Percentiles rank a stretch among this genome's conserved stretches.
These are phyloP conservation scores for Cathartes aura DNA, from an alignment of 2,113 vertebrate species.

Conservation along the genomic window DNA sequence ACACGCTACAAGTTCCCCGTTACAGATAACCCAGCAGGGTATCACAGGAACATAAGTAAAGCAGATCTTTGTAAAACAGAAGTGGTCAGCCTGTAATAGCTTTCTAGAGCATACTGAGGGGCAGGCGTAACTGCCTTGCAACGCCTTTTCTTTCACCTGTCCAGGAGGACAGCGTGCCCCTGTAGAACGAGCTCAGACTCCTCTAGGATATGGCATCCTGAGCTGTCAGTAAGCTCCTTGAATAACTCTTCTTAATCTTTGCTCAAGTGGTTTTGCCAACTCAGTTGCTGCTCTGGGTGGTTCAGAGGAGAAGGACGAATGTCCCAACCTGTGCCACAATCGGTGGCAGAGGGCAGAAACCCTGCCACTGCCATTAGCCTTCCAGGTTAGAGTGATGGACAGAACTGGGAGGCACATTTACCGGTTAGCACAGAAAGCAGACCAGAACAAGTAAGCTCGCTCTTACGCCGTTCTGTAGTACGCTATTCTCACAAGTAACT, in stretches of 20 bases:
- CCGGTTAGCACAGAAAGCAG: not conserved
- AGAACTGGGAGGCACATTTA: not conserved
- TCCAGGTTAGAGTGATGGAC: not conserved
- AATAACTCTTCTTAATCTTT: not conserved
- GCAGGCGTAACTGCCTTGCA: not conserved
- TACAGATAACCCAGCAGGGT: not conserved
- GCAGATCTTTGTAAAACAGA: not conserved
- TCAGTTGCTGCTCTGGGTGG: not conserved
- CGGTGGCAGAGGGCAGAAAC: rapidly evolving
- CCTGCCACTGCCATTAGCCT: not conserved
- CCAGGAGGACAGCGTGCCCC: not conserved
- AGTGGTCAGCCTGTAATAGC: not conserved
- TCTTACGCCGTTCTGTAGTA: not conserved
- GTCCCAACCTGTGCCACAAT: not conserved
- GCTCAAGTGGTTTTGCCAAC: not conserved
- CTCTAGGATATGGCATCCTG: not conserved
- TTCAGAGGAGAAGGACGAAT: not conserved
- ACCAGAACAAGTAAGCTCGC: not conserved
- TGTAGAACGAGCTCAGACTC: not conserved
- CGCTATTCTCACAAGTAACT: not conserved
- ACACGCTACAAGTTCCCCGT: not conserved
- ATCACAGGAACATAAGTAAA: not conserved
- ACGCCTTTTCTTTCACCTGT: not conserved
- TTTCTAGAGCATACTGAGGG: not conserved
- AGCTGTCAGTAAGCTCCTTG: not conserved